These are phyloP conservation scores for Antitype chi DNA, from an alignment of 2,888 invertebrate genomes.

Conservation along the genomic window DNA sequence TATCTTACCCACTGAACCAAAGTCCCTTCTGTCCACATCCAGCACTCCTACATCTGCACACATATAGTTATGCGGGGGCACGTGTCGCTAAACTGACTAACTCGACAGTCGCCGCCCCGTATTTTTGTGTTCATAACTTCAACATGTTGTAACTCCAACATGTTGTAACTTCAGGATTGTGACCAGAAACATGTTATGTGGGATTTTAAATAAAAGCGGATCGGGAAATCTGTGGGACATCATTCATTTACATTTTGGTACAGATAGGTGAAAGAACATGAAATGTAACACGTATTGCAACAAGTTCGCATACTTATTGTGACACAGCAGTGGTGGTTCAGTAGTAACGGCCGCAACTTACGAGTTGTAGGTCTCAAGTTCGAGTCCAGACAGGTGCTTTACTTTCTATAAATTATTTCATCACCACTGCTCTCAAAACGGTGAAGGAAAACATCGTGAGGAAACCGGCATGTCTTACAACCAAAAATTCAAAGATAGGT, in stretches of 20 bases:
- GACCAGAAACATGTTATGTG: conserved; percentile 25
- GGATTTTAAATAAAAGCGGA: conserved; percentile 13
- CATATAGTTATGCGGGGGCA: conserved; percentile 71
- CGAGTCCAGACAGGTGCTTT: too few relatives aligned
- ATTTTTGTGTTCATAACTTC: conserved; percentile 62
- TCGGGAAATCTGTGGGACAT: neutral
- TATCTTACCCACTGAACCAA: neutral
- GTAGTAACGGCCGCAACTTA: too few relatives aligned
- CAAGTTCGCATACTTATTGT: too few relatives aligned
- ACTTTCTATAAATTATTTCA: too few relatives aligned
- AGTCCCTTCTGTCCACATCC: conserved; percentile 63
- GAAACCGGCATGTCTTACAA: too few relatives aligned
- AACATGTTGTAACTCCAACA: conserved; percentile 43
- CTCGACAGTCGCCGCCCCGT: conserved; percentile 47
- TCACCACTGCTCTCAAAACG: too few relatives aligned
- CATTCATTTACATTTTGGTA: neutral
- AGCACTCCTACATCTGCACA: conserved; percentile 57
- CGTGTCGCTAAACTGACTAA: conserved; percentile 61
- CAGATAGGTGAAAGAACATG: too few relatives aligned
- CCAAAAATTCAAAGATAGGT: too few relatives aligned
- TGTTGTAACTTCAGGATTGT: conserved; percentile 23
- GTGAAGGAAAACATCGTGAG: too few relatives aligned
- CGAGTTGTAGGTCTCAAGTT: too few relatives aligned
- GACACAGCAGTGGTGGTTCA: too few relatives aligned
- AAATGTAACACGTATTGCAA: too few relatives aligned